Evolutionary conservation across 1,140 invertebrate species (phyloP), one percentile per base, ranked within the genome.

Genomic region (Acarapis woodi): DNA sequence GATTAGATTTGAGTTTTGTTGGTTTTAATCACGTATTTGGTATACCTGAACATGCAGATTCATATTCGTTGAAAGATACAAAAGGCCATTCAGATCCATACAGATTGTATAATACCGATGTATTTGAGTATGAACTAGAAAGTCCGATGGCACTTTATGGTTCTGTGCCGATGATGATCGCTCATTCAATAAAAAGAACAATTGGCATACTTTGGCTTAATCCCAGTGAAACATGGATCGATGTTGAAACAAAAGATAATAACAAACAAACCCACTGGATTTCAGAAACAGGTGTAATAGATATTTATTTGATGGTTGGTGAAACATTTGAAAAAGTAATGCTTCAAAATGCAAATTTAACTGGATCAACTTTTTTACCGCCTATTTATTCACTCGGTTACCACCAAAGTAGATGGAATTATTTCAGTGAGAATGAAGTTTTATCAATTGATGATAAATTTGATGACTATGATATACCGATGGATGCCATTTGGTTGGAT

Each of bases 331-430:
- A 68, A 28, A 78, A 93, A 54, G 69, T 75, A 1, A 78, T 85
- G 47, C 61, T 65, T 41, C 88, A 97, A 52, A 94, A 90, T 54
- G 68, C 72, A 0, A 53, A 53, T 8, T 56, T 97, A 0, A 88
- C 85, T 33, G 90, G 93, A 5, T 68, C 68, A 2, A 73, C 76
- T 21, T 71, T 72, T 15, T 52, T 97, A 36, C 90, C 90, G 19
- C 83, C 82, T 35, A 73, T 70, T 44, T 88, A 80, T 56, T 59
- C 80, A 1, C 57, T 99, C 36, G 83, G 64, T 12, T 96, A 94
- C 54, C 93, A 99, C 58, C 93, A 99, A 57, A 75, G 70, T 45
- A 68, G 93, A 32, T 99, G 93, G 93, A 99, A 99, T 57, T 99
- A 99, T 56, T 88, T 90, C 47, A 83, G 94, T 55, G 72, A 96